A percentile compares a stretch with the other conserved stretches of the same genome.
phyloP scores from a whole-genome alignment of 2,888 invertebrate species.

The Melanostoma mellinum region DNA sequence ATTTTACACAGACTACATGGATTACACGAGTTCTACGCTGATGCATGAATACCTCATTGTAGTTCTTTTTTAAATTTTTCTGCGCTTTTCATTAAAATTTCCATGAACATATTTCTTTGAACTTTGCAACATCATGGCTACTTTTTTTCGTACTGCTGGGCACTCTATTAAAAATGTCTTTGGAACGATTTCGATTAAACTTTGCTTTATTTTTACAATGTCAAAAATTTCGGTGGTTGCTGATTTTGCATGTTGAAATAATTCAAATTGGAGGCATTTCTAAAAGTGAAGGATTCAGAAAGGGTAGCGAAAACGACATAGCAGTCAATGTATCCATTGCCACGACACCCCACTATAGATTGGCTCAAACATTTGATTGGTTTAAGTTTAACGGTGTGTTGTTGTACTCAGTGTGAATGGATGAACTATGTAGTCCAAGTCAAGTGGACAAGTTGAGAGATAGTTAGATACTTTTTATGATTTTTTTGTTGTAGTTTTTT shows the following conservation, averaged over 20 bases:
- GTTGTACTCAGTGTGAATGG: slow-evolving; percentile 34
- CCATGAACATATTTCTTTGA: no score
- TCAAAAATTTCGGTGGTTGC: slow-evolving; percentile 34
- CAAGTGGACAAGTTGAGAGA: slow-evolving; percentile 54
- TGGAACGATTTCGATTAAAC: background rate
- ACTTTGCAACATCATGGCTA: no score
- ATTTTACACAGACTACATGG: no score
- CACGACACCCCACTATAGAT: slow-evolving; percentile 46
- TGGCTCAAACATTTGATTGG: slow-evolving; percentile 19
- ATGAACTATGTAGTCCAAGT: slow-evolving; percentile 14
- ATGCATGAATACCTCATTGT: no score
- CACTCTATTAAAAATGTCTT: slow-evolving; percentile 8
- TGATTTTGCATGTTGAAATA: slow-evolving; percentile 38
- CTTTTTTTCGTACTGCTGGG: no score
- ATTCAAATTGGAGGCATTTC: slow-evolving; percentile 32
- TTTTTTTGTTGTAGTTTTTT: background rate
- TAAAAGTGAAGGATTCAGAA: background rate
- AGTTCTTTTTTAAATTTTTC: no score
- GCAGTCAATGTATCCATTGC: background rate
- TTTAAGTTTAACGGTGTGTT: background rate
- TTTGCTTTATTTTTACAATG: slow-evolving; percentile 5
- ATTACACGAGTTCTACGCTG: no score
- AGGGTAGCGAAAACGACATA: background rate
- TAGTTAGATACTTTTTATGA: slow-evolving; percentile 14
- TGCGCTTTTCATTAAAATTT: no score